A percentile compares a stretch with the other conserved stretches of the same genome.
phyloP scores from a whole-genome alignment of 2,888 invertebrate genomes.

The Ennomos quercinarius region DNA sequence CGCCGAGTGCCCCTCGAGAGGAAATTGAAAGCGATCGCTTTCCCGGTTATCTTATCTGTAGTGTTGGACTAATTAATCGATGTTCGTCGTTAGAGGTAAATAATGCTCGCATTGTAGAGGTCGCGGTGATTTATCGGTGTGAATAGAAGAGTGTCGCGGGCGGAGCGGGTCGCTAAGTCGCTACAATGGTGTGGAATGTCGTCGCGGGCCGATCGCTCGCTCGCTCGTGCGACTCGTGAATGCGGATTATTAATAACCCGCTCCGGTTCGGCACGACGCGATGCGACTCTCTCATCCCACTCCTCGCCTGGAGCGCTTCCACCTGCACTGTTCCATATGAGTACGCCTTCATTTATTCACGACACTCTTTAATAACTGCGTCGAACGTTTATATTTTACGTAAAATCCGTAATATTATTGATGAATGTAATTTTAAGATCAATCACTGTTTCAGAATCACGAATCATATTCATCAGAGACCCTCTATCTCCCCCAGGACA shows the following conservation, averaged over 20 bases:
- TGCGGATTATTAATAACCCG: conserved; percentile 84
- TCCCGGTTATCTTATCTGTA: conserved; percentile 82
- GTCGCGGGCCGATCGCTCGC: conserved; percentile 73
- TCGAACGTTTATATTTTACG: conserved; percentile 46
- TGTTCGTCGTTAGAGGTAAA: conserved; percentile 80
- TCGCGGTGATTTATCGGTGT: conserved; percentile 81
- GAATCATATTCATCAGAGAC: conserved; percentile 60
- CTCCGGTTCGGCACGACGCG: conserved; percentile 62
- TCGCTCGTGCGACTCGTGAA: conserved; percentile 80
- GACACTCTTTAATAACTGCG: conserved; percentile 65
- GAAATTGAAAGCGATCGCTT: conserved; percentile 86
- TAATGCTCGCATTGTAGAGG: conserved; percentile 76
- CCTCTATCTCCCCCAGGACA: conserved; percentile 62
- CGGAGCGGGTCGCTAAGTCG: conserved; percentile 63
- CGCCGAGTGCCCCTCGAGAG: conserved; percentile 83
- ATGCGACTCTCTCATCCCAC: conserved; percentile 64
- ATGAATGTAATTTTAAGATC: conserved; percentile 55
- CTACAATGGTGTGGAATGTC: conserved; percentile 83
- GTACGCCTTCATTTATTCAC: conserved; percentile 68
- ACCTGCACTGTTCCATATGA: conserved; percentile 68
- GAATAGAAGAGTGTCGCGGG: conserved; percentile 84
- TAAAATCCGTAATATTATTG: conserved; percentile 35
- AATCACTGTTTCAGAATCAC: conserved; percentile 61
- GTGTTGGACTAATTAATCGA: conserved; percentile 85
- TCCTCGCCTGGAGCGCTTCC: conserved; percentile 71